Evolutionary conservation across 2,113 vertebrate species (phyloP).

Genomic region (Alethe diademata): DNA sequence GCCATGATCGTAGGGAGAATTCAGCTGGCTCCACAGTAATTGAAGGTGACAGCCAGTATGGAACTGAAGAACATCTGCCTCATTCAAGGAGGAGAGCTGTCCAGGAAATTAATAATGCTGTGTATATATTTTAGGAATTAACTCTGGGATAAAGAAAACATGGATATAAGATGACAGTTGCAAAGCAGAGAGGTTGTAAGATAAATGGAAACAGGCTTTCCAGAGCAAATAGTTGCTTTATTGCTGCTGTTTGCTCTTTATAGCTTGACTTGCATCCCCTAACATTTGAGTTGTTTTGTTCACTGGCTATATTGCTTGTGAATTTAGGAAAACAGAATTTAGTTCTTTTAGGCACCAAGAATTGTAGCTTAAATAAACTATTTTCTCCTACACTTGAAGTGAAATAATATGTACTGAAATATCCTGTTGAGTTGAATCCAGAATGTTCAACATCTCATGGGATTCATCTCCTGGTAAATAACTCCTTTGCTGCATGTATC

Average conservation of each 20-base stretch:
- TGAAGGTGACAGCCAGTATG: neutral
- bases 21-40: neutral
- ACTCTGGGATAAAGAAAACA: neutral
- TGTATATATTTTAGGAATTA: slow-evolving; percentile 10
- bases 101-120: neutral
- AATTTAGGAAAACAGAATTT: neutral
- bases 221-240: neutral
- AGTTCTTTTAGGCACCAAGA: neutral
- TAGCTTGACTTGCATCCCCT: neutral
- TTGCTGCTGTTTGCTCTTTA: neutral
- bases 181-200: neutral
- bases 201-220: neutral
- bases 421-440: neutral
- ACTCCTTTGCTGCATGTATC: neutral
- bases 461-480: neutral
- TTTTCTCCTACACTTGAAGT: neutral
- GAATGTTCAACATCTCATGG: neutral
- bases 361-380: neutral
- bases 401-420: neutral
- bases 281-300: neutral
- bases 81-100: neutral
- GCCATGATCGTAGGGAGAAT: neutral
- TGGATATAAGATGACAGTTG: neutral
- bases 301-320: neutral
- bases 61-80: neutral